phyloP scores from a whole-genome alignment of 2,888 invertebrate species.

The Acronicta alni region DNA sequence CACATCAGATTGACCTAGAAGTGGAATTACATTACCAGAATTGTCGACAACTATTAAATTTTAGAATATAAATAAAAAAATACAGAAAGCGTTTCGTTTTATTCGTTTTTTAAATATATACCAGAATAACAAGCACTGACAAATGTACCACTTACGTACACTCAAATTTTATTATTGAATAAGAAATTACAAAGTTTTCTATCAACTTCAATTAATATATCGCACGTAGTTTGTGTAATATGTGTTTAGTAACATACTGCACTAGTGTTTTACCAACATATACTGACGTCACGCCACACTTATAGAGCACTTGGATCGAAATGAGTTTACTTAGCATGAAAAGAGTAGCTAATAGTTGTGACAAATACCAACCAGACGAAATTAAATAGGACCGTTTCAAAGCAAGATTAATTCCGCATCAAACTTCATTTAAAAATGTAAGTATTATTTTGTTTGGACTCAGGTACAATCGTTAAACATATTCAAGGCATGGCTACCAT shows the following conservation, averaged over 20 bases:
- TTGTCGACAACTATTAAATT: too few species aligned
- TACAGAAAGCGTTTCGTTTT: too few species aligned
- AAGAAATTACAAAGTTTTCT: too few species aligned
- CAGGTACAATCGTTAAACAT: conserved; percentile 21
- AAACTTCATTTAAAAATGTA: conserved; percentile 29
- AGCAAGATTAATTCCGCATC: conserved; percentile 28
- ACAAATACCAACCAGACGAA: background rate
- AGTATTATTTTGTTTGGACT: conserved; percentile 36
- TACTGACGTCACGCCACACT: background rate
- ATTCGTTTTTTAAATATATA: too few species aligned
- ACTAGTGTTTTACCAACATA: background rate
- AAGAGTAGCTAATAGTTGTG: too few species aligned
- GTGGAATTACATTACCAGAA: too few species aligned
- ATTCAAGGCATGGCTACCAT: conserved; percentile 38
- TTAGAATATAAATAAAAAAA: too few species aligned
- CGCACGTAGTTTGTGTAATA: background rate
- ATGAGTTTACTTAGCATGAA: too few species aligned
- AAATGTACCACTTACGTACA: too few species aligned
- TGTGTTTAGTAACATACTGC: background rate
- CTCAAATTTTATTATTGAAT: too few species aligned
- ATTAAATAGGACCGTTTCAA: background rate
- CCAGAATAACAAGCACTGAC: too few species aligned
- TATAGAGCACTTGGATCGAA: background rate
- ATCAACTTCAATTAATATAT: background rate
- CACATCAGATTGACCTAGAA: too few species aligned